Percentiles rank a stretch among this genome's conserved stretches.
Evolutionary conservation across 2,797 vertebrate species (phyloP).

Genomic region (Aphelocoma californica): DNA sequence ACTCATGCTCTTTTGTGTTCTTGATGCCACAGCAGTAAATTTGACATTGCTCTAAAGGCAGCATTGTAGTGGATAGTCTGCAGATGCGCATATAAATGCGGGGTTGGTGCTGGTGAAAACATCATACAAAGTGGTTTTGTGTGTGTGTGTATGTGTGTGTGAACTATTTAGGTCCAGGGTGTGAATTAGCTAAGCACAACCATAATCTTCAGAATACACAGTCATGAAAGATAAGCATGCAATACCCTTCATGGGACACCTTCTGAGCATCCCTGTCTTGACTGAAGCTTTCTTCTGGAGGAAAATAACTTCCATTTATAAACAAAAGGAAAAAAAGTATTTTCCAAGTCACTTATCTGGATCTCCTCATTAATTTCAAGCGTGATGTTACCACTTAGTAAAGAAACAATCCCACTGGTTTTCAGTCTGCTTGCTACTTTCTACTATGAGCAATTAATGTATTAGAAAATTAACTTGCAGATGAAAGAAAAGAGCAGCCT

Average conservation of each 20-base stretch:
- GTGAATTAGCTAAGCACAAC: not conserved
- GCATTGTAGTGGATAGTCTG: not conserved
- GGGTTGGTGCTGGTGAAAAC: not conserved
- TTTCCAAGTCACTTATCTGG: not conserved
- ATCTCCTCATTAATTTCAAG: not conserved
- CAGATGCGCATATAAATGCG: not conserved
- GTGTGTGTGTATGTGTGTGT: too few relatives aligned
- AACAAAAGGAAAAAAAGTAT: not conserved
- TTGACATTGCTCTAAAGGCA: not conserved
- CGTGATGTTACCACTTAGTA: not conserved
- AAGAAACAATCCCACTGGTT: not conserved
- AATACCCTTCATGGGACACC: not conserved
- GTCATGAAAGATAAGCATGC: not conserved
- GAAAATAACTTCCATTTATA: not conserved
- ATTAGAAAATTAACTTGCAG: conserved; percentile 46
- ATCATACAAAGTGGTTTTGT: not conserved
- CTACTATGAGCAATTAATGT: not conserved
- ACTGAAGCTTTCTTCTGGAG: not conserved
- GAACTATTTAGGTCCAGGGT: not conserved
- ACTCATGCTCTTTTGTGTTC: not conserved
- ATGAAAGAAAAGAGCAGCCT: conserved; percentile 43
- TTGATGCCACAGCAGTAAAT: not conserved
- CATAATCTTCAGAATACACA: not conserved
- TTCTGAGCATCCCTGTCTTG: not conserved
- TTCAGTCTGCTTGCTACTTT: conserved; percentile 20